Conservation (phyloP, 2,113 vertebrate genomes). For the Blennius ocellaris region DNA sequence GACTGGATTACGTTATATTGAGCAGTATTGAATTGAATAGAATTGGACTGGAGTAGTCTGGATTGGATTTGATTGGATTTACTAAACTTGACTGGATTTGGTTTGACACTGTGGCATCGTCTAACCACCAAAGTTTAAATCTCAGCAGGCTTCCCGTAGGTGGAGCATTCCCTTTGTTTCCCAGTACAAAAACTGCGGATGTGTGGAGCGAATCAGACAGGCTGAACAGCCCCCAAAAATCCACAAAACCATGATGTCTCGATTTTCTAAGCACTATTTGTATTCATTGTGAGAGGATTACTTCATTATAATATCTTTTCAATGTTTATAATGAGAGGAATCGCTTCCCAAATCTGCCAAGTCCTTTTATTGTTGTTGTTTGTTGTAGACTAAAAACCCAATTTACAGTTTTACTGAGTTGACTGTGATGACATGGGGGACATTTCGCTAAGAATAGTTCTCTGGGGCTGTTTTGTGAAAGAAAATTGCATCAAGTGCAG, state of each 20-base stretch:
- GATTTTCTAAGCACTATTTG: neutral
- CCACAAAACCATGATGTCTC: neutral
- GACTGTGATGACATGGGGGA: neutral
- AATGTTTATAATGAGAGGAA: neutral
- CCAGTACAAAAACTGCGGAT: neutral
- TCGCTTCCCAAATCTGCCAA: neutral
- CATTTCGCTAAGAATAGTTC: neutral
- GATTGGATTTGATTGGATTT: slow-evolving; percentile 36
- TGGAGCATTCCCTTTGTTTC: neutral
- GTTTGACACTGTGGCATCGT: neutral
- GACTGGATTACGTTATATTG: slow-evolving; percentile 3
- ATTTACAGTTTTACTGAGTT: neutral
- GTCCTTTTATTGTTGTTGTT: neutral
- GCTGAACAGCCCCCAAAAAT: neutral
- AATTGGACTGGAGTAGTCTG: neutral
- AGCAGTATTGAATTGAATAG: neutral
- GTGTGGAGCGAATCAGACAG: slow-evolving; percentile 3
- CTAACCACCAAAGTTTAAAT: slow-evolving; percentile 11
- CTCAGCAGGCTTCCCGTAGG: neutral
- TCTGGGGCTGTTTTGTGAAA: neutral
- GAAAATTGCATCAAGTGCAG: neutral
- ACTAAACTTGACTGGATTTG: neutral
- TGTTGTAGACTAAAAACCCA: neutral
- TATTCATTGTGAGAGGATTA: neutral
- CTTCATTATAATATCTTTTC: neutral